Conservation (phyloP, 1,140 invertebrate genomes). For the Philopotamus ludificatus region DNA sequence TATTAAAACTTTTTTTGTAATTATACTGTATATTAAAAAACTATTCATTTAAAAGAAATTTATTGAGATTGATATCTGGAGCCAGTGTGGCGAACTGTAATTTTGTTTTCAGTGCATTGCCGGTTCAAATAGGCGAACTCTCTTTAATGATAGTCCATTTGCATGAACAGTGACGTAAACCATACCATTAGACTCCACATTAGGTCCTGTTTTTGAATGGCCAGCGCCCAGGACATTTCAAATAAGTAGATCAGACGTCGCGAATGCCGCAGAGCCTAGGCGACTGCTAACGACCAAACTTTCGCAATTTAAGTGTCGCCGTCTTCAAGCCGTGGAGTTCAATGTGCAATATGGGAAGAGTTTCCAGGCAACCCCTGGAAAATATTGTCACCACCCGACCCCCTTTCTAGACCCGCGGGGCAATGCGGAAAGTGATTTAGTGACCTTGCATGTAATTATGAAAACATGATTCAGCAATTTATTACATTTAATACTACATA, state of each 20-base stretch:
- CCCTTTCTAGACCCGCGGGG: neutral
- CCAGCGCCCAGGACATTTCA: neutral
- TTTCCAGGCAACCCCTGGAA: constrained; percentile 6
- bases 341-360: neutral
- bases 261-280: neutral
- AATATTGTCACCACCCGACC: constrained; percentile 9
- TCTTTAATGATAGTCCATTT: too few relatives aligned
- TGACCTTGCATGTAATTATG: too few relatives aligned
- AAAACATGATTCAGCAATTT: too few relatives aligned
- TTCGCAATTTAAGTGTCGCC: constrained; percentile 2
- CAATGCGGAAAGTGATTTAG: too few relatives aligned
- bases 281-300: constrained; percentile 10
- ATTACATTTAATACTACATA: too few relatives aligned
- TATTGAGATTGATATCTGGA: too few relatives aligned
- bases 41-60: too few relatives aligned
- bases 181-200: neutral
- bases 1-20: too few relatives aligned
- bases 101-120: too few relatives aligned
- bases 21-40: too few relatives aligned
- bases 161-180: neutral
- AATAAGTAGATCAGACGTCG: neutral
- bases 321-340: neutral
- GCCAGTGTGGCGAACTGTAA: too few relatives aligned
- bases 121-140: too few relatives aligned
- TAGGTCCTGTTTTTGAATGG: neutral